Evolutionary conservation across 2,113 vertebrate genomes (phyloP).

Genomic region (Phoenicopterus ruber): DNA sequence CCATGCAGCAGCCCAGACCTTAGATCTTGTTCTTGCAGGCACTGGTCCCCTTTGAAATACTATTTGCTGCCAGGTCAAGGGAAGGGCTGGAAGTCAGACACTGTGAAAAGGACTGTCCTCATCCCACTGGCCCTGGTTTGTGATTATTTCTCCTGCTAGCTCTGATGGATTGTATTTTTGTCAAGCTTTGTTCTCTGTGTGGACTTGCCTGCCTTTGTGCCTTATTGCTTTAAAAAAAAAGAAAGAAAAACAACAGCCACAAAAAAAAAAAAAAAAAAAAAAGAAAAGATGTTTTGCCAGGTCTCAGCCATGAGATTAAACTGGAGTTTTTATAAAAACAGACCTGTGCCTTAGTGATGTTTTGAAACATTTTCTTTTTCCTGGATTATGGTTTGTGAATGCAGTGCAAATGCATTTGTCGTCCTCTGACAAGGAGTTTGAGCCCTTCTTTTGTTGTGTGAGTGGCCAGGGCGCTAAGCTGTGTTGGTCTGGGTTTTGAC

Average conservation of each 20-base stretch:
- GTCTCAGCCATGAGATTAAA: conserved; percentile 73
- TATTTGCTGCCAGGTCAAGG: not conserved
- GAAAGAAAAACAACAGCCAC: not conserved
- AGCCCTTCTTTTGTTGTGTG: not conserved
- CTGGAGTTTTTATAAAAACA: conserved; percentile 70
- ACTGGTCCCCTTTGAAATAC: not conserved
- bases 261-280: not conserved
- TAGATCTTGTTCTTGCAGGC: not conserved
- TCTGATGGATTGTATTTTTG: conserved; percentile 14
- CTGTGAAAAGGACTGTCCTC: not conserved
- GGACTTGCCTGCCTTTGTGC: conserved; percentile 37
- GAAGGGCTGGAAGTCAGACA: not conserved
- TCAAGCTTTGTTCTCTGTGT: conserved; percentile 19
- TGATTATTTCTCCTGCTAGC: conserved; percentile 22
- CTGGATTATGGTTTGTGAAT: not conserved
- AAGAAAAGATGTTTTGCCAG: conserved; percentile 29
- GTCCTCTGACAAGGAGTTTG: not conserved
- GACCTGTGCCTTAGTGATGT: conserved; percentile 36
- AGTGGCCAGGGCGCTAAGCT: not conserved
- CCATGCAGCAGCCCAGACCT: not conserved
- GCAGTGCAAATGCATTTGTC: not conserved
- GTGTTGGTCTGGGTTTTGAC: not conserved
- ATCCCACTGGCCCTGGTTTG: not conserved
- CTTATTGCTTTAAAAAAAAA: not conserved
- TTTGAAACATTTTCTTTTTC: not conserved